A percentile compares a stretch with the other conserved stretches of the same genome.
Conservation (phyloP, 2,888 invertebrate species). For the Athripsodes cinereus region DNA sequence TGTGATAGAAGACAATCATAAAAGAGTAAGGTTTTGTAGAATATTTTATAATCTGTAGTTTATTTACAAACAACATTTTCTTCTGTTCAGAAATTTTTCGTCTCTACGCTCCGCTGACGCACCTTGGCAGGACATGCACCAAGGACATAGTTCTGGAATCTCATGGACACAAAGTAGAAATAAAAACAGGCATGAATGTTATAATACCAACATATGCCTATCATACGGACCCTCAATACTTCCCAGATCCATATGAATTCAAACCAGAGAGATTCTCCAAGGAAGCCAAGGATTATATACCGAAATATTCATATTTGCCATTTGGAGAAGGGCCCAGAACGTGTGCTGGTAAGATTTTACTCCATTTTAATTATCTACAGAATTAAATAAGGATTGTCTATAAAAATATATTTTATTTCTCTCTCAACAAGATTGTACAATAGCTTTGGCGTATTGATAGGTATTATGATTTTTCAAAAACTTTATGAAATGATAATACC, state of each 20-base stretch:
- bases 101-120: conserved; percentile 4
- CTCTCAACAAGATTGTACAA: too few relatives aligned
- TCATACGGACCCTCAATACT: conserved; percentile 1
- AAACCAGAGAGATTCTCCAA: conserved; percentile 2
- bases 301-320: neutral
- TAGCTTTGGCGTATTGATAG: too few relatives aligned
- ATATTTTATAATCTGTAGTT: too few relatives aligned
- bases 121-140: neutral
- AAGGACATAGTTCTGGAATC: neutral
- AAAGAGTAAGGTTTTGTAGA: too few relatives aligned
- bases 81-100: neutral
- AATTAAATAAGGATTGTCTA: too few relatives aligned
- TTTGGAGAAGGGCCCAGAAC: conserved; percentile 6
- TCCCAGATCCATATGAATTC: conserved; percentile 2
- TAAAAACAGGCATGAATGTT: neutral
- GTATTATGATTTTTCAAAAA: too few relatives aligned
- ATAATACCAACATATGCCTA: neutral
- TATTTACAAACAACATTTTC: too few relatives aligned
- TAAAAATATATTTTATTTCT: too few relatives aligned
- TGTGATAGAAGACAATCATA: too few relatives aligned
- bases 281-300: neutral
- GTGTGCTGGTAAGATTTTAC: conserved; percentile 1
- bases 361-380: too few relatives aligned
- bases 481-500: too few relatives aligned
- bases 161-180: neutral